Conservation (phyloP, 2,113 vertebrate species). For the Tretioscincus oriximinensis region DNA sequence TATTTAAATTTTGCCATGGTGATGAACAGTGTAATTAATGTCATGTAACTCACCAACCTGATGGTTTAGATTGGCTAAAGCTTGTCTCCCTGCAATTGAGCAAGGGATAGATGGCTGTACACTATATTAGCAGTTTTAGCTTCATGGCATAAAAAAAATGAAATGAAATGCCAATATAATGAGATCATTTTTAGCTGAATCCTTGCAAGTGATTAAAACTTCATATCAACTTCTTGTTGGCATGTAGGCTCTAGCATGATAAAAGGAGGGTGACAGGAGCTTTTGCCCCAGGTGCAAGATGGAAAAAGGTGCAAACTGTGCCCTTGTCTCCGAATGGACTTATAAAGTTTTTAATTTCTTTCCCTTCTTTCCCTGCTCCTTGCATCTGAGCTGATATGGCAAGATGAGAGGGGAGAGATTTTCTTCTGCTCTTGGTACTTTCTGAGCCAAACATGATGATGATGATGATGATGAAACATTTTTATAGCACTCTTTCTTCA, state of each 20-base stretch:
- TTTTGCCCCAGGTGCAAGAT: neutral
- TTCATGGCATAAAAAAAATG: neutral
- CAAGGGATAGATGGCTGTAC: neutral
- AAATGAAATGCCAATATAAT: neutral
- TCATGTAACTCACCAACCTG: neutral
- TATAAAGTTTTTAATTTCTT: too few relatives aligned
- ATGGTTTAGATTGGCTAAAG: neutral
- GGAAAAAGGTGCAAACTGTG: too few relatives aligned
- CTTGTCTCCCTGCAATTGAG: neutral
- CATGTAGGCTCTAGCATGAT: neutral
- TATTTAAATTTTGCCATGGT: neutral
- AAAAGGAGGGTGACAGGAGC: too few relatives aligned
- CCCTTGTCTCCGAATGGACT: too few relatives aligned
- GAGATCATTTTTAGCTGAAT: neutral
- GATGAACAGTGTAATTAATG: neutral
- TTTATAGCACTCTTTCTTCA: too few relatives aligned
- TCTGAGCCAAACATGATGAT: too few relatives aligned
- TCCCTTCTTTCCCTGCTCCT: too few relatives aligned
- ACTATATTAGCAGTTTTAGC: neutral
- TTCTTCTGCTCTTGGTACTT: too few relatives aligned
- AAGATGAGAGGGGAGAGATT: too few relatives aligned
- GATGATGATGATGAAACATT: too few relatives aligned
- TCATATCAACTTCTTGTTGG: neutral
- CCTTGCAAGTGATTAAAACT: too few relatives aligned
- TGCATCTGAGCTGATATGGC: too few relatives aligned